These are phyloP conservation scores for Chironomus tepperi DNA, from an alignment of 1,140 invertebrate genomes.

Conservation along the genomic window DNA sequence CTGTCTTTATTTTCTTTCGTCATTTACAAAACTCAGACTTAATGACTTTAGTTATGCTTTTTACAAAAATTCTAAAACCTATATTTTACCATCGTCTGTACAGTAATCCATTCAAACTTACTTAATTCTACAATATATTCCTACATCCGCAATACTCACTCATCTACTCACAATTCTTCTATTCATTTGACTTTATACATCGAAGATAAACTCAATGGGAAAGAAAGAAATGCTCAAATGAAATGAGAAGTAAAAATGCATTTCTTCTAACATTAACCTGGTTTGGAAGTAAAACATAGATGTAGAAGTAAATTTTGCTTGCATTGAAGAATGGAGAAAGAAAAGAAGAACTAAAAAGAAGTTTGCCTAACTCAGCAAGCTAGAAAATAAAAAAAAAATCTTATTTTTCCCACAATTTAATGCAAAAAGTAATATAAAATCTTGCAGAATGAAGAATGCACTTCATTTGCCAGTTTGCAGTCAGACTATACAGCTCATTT, in stretches of 20 bases:
- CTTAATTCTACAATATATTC: too few relatives aligned
- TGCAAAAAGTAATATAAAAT: slow-evolving; percentile 15
- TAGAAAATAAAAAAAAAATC: neutral
- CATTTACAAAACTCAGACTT: too few relatives aligned
- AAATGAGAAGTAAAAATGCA: slow-evolving; percentile 11
- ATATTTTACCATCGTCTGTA: too few relatives aligned
- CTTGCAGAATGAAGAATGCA: neutral
- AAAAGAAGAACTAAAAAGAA: neutral
- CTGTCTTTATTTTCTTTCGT: too few relatives aligned
- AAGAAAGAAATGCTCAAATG: slow-evolving; percentile 6
- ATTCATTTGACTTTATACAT: too few relatives aligned
- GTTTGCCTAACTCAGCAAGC: neutral
- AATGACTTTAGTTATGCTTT: too few relatives aligned
- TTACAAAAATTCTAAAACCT: too few relatives aligned
- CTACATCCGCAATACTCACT: too few relatives aligned
- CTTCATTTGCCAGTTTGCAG: slow-evolving; percentile 2
- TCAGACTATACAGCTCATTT: slow-evolving; percentile 4
- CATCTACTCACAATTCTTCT: too few relatives aligned
- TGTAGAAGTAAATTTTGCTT: too few relatives aligned
- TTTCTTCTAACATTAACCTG: slow-evolving; percentile 7
- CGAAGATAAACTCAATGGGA: too few relatives aligned
- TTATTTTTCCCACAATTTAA: slow-evolving; percentile 9
- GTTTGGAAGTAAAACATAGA: neutral
- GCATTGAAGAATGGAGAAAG: neutral
- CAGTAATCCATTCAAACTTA: too few relatives aligned